These are phyloP conservation scores for Marisa cornuarietis DNA, from an alignment of 1,140 invertebrate species.

Conservation along the genomic window DNA sequence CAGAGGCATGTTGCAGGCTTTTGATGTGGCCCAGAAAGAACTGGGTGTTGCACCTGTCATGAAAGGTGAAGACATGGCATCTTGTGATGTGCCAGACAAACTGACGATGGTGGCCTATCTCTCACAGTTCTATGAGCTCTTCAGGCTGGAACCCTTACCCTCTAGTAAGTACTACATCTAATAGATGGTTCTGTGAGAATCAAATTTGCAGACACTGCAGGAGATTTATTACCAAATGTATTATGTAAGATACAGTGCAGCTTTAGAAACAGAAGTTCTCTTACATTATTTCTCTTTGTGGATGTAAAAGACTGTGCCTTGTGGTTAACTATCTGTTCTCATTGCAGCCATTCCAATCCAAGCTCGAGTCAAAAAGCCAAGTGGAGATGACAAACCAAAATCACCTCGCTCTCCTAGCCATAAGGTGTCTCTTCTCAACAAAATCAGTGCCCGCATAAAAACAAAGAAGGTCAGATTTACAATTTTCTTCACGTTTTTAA, in stretches of 20 bases:
- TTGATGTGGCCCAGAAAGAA: conserved; percentile 83
- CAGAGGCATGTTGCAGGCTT: conserved; percentile 68
- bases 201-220: background rate
- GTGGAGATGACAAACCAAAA: conserved; percentile 9
- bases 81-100: conserved; percentile 78
- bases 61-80: conserved; percentile 82
- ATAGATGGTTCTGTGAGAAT: too few species aligned
- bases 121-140: conserved; percentile 83
- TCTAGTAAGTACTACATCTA: conserved; percentile 43
- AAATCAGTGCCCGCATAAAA: conserved; percentile 43
- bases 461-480: conserved; percentile 43
- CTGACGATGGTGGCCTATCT: conserved; percentile 83
- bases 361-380: conserved; percentile 4
- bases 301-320: too few species aligned
- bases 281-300: too few species aligned
- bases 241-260: too few species aligned
- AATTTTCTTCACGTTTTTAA: background rate
- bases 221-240: too few species aligned
- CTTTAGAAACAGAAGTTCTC: too few species aligned
- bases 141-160: conserved; percentile 53
- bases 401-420: conserved; percentile 41
- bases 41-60: conserved; percentile 81
- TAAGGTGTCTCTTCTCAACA: conserved; percentile 46
- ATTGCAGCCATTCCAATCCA: conserved; percentile 18
- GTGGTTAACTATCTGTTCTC: background rate